Evolutionary conservation across 2,888 invertebrate genomes (phyloP).

Genomic region (Merodon equestris): DNA sequence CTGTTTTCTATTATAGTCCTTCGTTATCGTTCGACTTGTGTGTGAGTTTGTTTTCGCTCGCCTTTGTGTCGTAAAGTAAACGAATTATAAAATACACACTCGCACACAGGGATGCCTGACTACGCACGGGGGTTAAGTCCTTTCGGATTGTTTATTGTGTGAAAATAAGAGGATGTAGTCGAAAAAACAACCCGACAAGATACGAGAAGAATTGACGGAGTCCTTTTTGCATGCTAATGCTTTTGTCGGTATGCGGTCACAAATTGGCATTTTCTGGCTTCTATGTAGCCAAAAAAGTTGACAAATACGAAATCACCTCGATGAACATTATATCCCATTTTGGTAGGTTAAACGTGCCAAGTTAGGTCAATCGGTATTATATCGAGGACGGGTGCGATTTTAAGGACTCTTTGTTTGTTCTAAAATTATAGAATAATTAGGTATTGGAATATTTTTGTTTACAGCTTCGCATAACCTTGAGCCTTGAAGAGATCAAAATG

Average conservation of each 20-base stretch:
- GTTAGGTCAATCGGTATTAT: constrained; percentile 21
- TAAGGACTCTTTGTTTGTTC: too few species aligned
- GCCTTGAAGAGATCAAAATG: too few species aligned
- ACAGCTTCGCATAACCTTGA: too few species aligned
- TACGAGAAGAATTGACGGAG: too few species aligned
- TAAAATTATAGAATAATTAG: too few species aligned
- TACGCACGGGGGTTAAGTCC: constrained; percentile 6
- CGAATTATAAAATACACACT: constrained; percentile 6
- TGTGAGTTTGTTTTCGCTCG: constrained; percentile 4
- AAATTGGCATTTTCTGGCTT: constrained; percentile 22
- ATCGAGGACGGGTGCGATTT: too few species aligned
- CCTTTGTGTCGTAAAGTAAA: constrained; percentile 2
- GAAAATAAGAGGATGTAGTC: neutral
- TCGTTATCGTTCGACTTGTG: neutral
- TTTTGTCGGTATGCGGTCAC: too few species aligned
- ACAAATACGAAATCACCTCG: neutral
- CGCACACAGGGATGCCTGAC: neutral
- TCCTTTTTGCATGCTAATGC: too few species aligned
- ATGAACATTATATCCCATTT: constrained; percentile 25
- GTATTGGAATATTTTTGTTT: too few species aligned
- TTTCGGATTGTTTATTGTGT: constrained; percentile 3
- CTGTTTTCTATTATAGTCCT: too few species aligned
- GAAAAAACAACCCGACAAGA: too few species aligned
- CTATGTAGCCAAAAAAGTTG: neutral
- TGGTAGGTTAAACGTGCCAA: constrained; percentile 36